Evolutionary conservation across 2,113 vertebrate genomes (phyloP), one percentile per base, ranked within the genome.

Genomic region (Columbina picui): DNA sequence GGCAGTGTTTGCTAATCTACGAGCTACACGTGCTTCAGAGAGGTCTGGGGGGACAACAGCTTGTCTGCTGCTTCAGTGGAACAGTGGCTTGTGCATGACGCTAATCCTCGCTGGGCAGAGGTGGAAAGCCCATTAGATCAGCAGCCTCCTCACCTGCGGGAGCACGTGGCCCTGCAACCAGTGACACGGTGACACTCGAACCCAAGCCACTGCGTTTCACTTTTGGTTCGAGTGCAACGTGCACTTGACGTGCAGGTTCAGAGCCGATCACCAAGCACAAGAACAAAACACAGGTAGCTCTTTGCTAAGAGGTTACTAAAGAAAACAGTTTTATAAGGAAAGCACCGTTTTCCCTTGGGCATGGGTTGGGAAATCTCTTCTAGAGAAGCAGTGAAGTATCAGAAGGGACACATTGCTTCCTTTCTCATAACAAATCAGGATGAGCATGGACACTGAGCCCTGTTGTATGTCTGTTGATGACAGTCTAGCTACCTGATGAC

Each of bases 141-240:
- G 87, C 93, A 94, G 80, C 69, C 50, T 71, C 84, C 89, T 84
- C 91, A 76, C 73, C 89, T 75, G 84, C 69, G 39, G 79, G 45
- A 86, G 52, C 95, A 94, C 36, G 14, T 87, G 93, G 84, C 93
- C 59, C 93, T 73, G 84, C 91, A 91, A 89, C 87, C 87, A 84
- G 91, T 84, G 79, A 71, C 77, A 50, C 3, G 19, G 76, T 69
- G 83, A 26, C 73, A 52, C 2, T 18, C 32, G 59, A 76, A 61
- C 9, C 83, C 83, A 63, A 81, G 63, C 22, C 41, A 22, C 47
- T 14, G 73, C 27, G 41, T 63, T 36, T 57, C 50, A 6, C 21
- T 22, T 55, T 25, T 34, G 22, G 6, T 21, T 52, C 27, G 29
- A 90, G 38, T 0, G 10, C 22, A 19, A 59, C 4, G 26, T 15